A percentile compares a stretch with the other conserved stretches of the same genome.
Evolutionary conservation across 1,140 invertebrate genomes (phyloP).

Genomic region (Cecropterus lyciades): DNA sequence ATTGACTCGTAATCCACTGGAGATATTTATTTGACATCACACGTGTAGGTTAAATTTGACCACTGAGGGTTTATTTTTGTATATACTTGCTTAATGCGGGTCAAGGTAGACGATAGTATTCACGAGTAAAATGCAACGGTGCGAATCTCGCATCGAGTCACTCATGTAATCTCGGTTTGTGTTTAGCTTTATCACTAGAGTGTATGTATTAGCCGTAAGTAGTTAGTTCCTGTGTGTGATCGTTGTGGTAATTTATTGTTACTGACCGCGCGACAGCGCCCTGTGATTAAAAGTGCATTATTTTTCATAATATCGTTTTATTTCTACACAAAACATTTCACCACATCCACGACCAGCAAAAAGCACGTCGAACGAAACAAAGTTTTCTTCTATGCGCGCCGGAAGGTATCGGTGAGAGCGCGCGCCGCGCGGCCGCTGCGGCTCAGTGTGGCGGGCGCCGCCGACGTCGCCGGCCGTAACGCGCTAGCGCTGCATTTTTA

Average conservation of each 20-base stretch:
- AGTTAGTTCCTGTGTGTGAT: conserved; percentile 64
- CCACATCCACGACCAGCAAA: too few relatives aligned
- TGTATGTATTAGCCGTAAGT: conserved; percentile 42
- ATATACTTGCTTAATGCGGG: conserved; percentile 24
- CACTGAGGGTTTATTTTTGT: conserved; percentile 5
- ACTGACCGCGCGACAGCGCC: conserved; percentile 52
- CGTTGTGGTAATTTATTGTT: conserved; percentile 71
- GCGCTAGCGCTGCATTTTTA: not conserved
- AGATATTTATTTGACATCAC: conserved; percentile 22
- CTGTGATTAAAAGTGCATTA: conserved; percentile 78
- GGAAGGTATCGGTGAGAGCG: too few relatives aligned
- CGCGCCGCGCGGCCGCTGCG: too few relatives aligned
- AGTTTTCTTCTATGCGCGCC: too few relatives aligned
- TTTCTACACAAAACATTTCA: conserved; percentile 21
- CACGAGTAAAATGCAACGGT: conserved; percentile 3
- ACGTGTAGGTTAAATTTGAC: conserved; percentile 16
- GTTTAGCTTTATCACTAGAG: conserved; percentile 32
- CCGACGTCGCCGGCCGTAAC: too few relatives aligned
- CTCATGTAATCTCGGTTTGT: conserved; percentile 6
- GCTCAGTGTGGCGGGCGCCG: too few relatives aligned
- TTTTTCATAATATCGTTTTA: conserved; percentile 59
- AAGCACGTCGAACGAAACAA: too few relatives aligned
- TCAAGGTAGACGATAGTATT: conserved; percentile 15
- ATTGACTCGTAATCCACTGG: not conserved
- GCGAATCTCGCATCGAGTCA: not conserved